Conservation (phyloP, 2,888 invertebrate genomes). For the Cataglyphis livida region DNA sequence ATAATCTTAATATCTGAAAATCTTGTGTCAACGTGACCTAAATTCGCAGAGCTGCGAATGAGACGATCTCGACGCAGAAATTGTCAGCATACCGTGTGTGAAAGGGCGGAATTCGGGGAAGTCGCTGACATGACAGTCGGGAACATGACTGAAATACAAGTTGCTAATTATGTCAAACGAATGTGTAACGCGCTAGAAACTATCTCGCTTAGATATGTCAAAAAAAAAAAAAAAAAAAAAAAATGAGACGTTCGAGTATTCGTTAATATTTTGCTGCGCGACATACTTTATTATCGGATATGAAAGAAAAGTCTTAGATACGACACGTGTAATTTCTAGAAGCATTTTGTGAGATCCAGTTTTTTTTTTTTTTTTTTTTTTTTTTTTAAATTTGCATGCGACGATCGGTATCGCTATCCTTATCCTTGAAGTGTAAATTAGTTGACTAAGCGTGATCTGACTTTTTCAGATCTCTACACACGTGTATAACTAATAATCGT, state of each 20-base stretch:
- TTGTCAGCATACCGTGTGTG: slow-evolving; percentile 47
- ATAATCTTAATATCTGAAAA: slow-evolving; percentile 49
- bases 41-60: slow-evolving; percentile 49
- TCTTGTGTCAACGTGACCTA: slow-evolving; percentile 54
- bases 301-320: background rate
- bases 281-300: background rate
- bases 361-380: background rate
- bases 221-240: slow-evolving; percentile 2
- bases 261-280: slow-evolving; percentile 6
- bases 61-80: slow-evolving; percentile 38
- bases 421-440: slow-evolving; percentile 14
- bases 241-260: slow-evolving; percentile 18
- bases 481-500: slow-evolving; percentile 18
- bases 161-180: slow-evolving; percentile 47
- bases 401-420: background rate
- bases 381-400: background rate
- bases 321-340: background rate
- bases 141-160: slow-evolving; percentile 30
- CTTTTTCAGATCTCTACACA: background rate
- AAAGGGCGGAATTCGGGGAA: slow-evolving; percentile 3
- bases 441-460: background rate
- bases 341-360: background rate
- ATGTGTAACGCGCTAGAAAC: background rate
- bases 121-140: background rate
- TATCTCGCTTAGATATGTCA: slow-evolving; percentile 26